Base-by-base conservation (phyloP, 2,888 invertebrate species). In the Xanthia icteritia region DNA sequence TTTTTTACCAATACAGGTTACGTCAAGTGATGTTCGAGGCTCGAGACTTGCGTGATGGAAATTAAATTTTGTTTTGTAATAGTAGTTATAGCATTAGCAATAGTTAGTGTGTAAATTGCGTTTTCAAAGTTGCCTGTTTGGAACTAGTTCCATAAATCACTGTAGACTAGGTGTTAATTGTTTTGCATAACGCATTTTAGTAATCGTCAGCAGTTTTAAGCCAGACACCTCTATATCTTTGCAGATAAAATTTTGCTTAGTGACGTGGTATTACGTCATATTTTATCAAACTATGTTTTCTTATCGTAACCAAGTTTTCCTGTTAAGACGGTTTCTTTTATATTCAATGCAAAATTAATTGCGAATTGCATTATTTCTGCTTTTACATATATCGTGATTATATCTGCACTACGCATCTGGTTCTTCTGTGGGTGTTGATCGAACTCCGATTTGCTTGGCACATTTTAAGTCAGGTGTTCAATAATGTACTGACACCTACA, bases 401-500 rank as follows among this genome's bases (percentile, higher is more conserved):
- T 68, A 72, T 63, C 61, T 69, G 61, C 45, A 58, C 72, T 66
- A 36, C 73, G 61, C 56, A n/a, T 79, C 51, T 61, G n/a, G 66
- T 74, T 76, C 27, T 64, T 69, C 42, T 70, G 87, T 87, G 48
- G 83, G 79, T 80, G 82, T 79, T 77, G 27, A 67, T 60, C 11
- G 8, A 70, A 80, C 27, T 76, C 82, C 68, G 80, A 82, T 87
- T 82, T 79, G 42, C 73, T 72, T 73, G 60, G 27, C 45, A 58
- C 45, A 66, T 78, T 73, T 79, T 58, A 76, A 77, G 76, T 88
- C 92, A 93, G 93, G 92, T 93, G 92, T 91, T 90, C 81, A 86
- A 79, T 86, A 85, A 86, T 88, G 70, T 81, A 81, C 83, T 68
- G 73, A 84, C 87, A 84, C 91, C 89, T 85, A 77, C 73, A 79